Conservation (phyloP, 2,797 vertebrate genomes). For the Poecile montanus region DNA sequence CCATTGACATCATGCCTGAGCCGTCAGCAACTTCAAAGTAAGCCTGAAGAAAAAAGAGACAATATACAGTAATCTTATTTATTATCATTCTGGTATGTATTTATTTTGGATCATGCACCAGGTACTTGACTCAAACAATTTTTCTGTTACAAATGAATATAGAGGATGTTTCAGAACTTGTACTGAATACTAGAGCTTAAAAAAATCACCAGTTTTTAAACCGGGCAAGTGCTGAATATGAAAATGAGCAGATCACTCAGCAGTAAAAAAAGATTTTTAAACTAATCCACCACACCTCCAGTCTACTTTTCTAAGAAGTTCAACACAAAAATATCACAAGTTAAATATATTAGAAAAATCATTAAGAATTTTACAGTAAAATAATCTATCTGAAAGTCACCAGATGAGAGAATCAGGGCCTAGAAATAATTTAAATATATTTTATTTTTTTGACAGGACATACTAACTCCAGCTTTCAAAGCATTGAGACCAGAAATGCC, state of each 20-base stretch:
- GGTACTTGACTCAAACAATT: not conserved
- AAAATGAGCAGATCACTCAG: not conserved
- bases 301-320: not conserved
- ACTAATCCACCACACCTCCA: not conserved
- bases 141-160: not conserved
- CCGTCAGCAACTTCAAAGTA: slow-evolving; percentile 94
- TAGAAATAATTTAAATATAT: not conserved
- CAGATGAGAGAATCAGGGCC: not conserved
- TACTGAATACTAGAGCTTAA: not conserved
- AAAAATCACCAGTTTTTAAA: not conserved
- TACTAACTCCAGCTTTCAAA: not conserved
- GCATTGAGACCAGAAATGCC: not conserved
- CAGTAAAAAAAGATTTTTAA: not conserved
- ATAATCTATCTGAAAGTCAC: not conserved
- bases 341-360: not conserved
- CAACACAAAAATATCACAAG: not conserved
- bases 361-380: not conserved
- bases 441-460: not conserved
- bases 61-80: not conserved
- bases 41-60: slow-evolving; percentile 75
- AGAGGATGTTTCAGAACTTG: not conserved
- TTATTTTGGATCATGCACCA: not conserved
- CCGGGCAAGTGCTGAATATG: not conserved
- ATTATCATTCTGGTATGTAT: not conserved
- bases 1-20: slow-evolving; percentile 88